Evolutionary conservation across 2,113 vertebrate genomes (phyloP).

Genomic region (Chaetodon auriga): DNA sequence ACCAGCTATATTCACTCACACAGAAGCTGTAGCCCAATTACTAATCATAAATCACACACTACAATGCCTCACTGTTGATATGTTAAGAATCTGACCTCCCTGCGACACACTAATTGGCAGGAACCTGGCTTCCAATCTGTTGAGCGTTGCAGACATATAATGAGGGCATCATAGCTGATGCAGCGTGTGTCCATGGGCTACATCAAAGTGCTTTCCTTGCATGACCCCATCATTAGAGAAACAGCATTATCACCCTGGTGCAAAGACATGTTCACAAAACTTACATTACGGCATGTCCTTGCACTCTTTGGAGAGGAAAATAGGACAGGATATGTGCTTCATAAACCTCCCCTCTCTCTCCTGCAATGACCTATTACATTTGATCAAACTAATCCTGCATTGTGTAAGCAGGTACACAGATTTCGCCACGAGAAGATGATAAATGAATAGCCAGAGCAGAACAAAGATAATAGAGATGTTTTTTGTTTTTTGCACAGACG

Average conservation of each 20-base stretch:
- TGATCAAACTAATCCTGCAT: conserved; percentile 51
- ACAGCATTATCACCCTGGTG: neutral
- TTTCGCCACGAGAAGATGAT: conserved; percentile 31
- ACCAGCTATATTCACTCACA: neutral
- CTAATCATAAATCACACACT: neutral
- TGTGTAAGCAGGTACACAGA: conserved; percentile 53
- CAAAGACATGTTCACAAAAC: conserved; percentile 34
- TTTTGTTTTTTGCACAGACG: conserved; percentile 27
- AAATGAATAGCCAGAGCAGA: conserved; percentile 37
- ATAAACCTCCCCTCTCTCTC: neutral
- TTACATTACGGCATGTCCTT: neutral
- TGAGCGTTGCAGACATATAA: neutral
- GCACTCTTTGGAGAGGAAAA: neutral
- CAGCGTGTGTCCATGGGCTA: neutral
- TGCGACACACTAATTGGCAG: neutral
- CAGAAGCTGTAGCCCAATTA: neutral
- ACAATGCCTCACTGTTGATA: neutral
- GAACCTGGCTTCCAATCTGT: neutral
- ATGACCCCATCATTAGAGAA: conserved; percentile 2
- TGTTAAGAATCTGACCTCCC: neutral
- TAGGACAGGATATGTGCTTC: conserved; percentile 20
- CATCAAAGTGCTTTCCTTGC: conserved; percentile 12
- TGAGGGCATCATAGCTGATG: neutral
- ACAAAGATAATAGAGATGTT: conserved; percentile 42
- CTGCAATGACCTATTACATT: conserved; percentile 38